A percentile compares a stretch with the other conserved stretches of the same genome.
Evolutionary conservation across 2,113 vertebrate species (phyloP).

Genomic region (Indicator indicator): DNA sequence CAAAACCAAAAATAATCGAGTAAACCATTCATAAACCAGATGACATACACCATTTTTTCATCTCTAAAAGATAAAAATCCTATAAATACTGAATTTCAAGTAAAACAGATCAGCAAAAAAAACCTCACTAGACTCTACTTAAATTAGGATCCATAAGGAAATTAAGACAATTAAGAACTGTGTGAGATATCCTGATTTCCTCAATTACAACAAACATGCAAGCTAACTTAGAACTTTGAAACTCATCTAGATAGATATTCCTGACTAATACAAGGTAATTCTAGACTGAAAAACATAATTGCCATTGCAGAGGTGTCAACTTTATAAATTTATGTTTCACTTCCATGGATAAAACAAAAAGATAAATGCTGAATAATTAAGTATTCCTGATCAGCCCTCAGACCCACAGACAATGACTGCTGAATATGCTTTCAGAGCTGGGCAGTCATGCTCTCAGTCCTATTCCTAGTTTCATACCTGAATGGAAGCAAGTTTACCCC

Average conservation of each 20-base stretch:
- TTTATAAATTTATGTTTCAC: not conserved
- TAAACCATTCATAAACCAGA: not conserved
- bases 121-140: not conserved
- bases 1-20: not conserved
- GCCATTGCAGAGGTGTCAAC: not conserved
- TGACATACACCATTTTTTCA: not conserved
- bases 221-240: not conserved
- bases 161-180: not conserved
- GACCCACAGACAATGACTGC: not conserved
- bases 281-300: not conserved
- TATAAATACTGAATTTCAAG: not conserved
- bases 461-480: not conserved
- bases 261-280: not conserved
- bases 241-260: not conserved
- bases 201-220: not conserved
- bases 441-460: not conserved
- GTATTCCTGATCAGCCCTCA: not conserved
- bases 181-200: not conserved
- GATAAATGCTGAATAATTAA: not conserved
- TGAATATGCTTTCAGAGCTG: not conserved
- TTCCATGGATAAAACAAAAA: not conserved
- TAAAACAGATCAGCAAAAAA: not conserved
- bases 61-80: not conserved
- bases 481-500: not conserved
- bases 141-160: not conserved